Percentiles rank a stretch among this genome's conserved stretches.
phyloP scores from a whole-genome alignment of 2,888 invertebrate species.

The Heterodera filipjevi region DNA sequence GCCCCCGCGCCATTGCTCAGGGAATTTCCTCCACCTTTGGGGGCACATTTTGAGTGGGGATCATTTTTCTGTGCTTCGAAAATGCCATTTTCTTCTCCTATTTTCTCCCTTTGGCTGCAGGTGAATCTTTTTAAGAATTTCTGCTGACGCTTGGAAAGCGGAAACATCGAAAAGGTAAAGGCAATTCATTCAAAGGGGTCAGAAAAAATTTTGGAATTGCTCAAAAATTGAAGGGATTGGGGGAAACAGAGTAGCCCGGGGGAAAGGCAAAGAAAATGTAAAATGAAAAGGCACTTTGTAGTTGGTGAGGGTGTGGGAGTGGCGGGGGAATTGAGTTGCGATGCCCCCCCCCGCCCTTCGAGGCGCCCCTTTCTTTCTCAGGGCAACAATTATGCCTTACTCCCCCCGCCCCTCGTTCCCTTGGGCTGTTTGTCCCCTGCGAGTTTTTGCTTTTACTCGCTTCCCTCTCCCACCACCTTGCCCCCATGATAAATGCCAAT shows the following conservation, averaged over 20 bases:
- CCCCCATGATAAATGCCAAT: not conserved
- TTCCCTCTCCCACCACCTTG: not conserved
- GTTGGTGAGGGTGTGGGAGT: not conserved
- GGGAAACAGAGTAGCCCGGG: not conserved
- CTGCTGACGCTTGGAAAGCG: not conserved
- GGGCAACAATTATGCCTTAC: no score
- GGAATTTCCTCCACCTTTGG: not conserved
- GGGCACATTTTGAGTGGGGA: not conserved
- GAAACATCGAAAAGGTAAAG: not conserved
- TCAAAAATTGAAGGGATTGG: not conserved
- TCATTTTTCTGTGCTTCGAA: not conserved
- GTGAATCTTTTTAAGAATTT: not conserved
- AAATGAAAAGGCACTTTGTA: not conserved
- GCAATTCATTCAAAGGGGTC: not conserved
- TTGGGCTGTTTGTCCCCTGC: not conserved
- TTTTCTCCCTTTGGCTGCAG: not conserved
- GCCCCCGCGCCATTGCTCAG: slow-evolving; percentile 32
- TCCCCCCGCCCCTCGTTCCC: no score
- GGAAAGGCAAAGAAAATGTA: no score
- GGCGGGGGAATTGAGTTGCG: no score
- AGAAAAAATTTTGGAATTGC: not conserved
- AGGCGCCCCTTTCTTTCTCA: no score
- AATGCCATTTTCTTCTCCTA: not conserved
- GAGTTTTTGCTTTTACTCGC: not conserved
- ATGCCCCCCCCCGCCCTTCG: no score